Conservation (phyloP, 1,140 invertebrate species). For the Lasaia peninsularis region DNA sequence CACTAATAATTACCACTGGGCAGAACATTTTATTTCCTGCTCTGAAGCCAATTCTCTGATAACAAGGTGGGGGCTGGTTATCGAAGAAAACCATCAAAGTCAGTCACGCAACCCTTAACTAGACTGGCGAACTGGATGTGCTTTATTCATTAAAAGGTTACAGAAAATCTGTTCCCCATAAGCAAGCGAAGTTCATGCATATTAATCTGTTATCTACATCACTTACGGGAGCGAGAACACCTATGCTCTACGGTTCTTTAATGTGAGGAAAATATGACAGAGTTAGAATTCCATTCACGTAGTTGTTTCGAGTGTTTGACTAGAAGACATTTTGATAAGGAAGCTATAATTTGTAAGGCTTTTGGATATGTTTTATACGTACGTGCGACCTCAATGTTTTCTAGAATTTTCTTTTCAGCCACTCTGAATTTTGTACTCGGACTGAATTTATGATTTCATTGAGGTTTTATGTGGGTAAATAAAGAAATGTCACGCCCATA, state of each 20-base stretch:
- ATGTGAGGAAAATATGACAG: constrained; percentile 1
- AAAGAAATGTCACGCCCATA: no score
- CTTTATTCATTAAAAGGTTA: constrained; percentile 12
- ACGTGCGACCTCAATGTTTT: neutral
- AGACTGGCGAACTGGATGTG: constrained; percentile 4
- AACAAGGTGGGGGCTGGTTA: constrained; percentile 16
- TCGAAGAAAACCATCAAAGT: constrained; percentile 10
- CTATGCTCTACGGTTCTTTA: neutral
- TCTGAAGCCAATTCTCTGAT: constrained; percentile 18
- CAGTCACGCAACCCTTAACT: constrained; percentile 12
- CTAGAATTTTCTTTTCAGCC: neutral
- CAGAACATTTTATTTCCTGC: constrained; percentile 23
- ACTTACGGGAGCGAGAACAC: neutral
- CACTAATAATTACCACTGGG: constrained; percentile 25
- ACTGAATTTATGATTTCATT: no score
- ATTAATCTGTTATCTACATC: neutral
- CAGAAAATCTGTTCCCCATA: constrained; percentile 3
- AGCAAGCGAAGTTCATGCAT: constrained; percentile 8
- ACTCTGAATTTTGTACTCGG: no score
- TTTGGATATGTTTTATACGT: constrained; percentile 4
- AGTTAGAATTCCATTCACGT: constrained; percentile 1
- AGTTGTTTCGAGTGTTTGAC: constrained; percentile 1
- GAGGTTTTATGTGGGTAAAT: no score
- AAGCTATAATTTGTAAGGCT: constrained; percentile 4
- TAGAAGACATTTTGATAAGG: constrained; percentile 7